Evolutionary conservation across 1,140 invertebrate genomes (phyloP).

Genomic region (Thalassaphorura encarpata): DNA sequence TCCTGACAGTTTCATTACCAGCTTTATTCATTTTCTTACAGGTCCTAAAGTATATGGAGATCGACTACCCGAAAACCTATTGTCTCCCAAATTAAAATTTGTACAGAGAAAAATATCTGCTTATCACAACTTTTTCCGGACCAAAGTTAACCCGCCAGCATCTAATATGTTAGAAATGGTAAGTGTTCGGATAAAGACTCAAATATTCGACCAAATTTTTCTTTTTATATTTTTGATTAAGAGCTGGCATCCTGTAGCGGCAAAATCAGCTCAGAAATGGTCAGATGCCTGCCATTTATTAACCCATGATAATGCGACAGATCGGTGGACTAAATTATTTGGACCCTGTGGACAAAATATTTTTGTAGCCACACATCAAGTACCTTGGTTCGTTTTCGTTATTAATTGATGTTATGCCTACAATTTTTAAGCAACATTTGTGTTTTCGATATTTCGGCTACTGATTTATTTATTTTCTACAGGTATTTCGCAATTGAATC

Average conservation of each 20-base stretch:
- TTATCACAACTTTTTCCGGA: conserved; percentile 66
- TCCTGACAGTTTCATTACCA: too few species aligned
- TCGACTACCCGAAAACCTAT: conserved; percentile 48
- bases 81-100: conserved; percentile 47
- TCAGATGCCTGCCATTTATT: conserved; percentile 58
- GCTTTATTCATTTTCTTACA: too few species aligned
- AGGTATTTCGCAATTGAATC: conserved; percentile 70
- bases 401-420: conserved; percentile 1
- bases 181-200: conserved; percentile 33
- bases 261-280: conserved; percentile 60
- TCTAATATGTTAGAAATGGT: conserved; percentile 76
- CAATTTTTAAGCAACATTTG: too few species aligned
- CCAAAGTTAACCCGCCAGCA: conserved; percentile 57
- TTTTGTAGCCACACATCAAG: conserved; percentile 64
- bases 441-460: too few species aligned
- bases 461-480: conserved; percentile 19
- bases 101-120: conserved; percentile 59
- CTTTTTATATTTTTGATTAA: conserved; percentile 37
- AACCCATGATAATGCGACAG: conserved; percentile 55
- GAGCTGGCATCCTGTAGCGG: conserved; percentile 60
- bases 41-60: conserved; percentile 48
- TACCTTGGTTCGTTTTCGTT: conserved; percentile 59
- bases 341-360: conserved; percentile 73
- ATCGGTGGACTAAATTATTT: conserved; percentile 53
- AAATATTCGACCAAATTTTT: neutral